These are phyloP conservation scores for Platycnemis pennipes DNA, from an alignment of 2,888 invertebrate species.

Conservation along the genomic window DNA sequence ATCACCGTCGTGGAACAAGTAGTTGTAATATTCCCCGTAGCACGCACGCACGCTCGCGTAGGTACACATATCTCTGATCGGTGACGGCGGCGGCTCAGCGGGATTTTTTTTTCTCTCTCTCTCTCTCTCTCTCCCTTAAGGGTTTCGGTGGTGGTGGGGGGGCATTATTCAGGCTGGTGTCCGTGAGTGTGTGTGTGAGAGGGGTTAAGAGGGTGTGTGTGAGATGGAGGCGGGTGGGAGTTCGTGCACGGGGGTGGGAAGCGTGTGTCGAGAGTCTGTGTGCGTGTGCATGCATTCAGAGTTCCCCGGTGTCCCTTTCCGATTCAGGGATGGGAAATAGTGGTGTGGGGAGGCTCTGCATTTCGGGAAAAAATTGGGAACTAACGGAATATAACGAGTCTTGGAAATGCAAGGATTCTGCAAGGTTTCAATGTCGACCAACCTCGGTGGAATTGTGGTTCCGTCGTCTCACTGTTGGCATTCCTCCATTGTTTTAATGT, in stretches of 20 bases:
- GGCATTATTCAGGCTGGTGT: background rate
- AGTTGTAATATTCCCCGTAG: slow-evolving; percentile 14
- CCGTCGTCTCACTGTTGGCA: too few species aligned
- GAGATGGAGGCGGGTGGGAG: background rate
- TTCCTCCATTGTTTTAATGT: too few species aligned
- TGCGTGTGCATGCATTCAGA: background rate
- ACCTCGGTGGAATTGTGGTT: too few species aligned
- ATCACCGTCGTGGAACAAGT: slow-evolving; percentile 28
- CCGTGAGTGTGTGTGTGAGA: background rate
- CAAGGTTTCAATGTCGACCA: too few species aligned
- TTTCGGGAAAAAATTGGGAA: too few species aligned
- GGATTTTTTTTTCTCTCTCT: background rate
- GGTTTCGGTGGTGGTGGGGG: background rate
- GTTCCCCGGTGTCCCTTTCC: background rate
- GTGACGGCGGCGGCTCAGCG: background rate
- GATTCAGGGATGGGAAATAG: background rate
- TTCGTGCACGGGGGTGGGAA: background rate
- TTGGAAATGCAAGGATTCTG: too few species aligned
- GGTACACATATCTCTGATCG: slow-evolving; percentile 16
- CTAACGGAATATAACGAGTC: too few species aligned
- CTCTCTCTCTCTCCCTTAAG: too few species aligned
- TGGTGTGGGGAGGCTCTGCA: too few species aligned
- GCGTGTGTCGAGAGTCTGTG: background rate
- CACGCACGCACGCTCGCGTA: background rate
- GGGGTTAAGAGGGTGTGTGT: background rate